These are phyloP conservation scores for Furnarius figulus DNA, from an alignment of 2,113 vertebrate genomes.

Conservation along the genomic window DNA sequence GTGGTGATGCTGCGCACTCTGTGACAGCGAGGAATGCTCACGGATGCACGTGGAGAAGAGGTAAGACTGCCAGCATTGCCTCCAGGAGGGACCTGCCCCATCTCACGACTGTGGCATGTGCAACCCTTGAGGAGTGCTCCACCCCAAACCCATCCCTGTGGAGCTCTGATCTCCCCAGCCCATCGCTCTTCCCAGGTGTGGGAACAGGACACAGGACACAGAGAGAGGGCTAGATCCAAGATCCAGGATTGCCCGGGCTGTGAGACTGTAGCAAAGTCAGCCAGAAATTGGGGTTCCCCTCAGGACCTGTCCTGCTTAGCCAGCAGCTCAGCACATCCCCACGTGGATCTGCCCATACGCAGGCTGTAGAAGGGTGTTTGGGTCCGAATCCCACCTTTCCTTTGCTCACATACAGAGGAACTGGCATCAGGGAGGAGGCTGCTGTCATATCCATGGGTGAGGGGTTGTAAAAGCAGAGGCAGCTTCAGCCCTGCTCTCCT, in stretches of 20 bases:
- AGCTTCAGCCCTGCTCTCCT: not conserved
- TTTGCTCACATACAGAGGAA: not conserved
- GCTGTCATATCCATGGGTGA: not conserved
- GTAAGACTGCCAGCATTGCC: not conserved
- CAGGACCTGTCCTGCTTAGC: not conserved
- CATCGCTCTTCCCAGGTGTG: not conserved
- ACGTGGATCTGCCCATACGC: fast-evolving
- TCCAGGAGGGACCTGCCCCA: not conserved
- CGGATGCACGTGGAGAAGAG: not conserved
- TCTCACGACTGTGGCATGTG: fast-evolving
- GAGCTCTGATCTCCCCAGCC: not conserved
- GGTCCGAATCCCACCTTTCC: not conserved
- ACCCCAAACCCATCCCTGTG: fast-evolving
- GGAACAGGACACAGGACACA: not conserved
- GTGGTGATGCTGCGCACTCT: fast-evolving
- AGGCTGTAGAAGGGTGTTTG: not conserved
- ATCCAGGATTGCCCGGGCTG: not conserved
- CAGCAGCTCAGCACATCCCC: not conserved
- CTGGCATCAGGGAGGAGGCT: not conserved
- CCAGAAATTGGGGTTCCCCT: not conserved
- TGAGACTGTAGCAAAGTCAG: not conserved
- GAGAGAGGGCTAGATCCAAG: not conserved
- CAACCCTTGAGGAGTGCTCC: not conserved
- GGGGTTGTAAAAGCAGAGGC: not conserved
- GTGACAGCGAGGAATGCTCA: not conserved